Base-by-base conservation (phyloP, 2,888 invertebrate genomes). In the Alsophila aescularia region DNA sequence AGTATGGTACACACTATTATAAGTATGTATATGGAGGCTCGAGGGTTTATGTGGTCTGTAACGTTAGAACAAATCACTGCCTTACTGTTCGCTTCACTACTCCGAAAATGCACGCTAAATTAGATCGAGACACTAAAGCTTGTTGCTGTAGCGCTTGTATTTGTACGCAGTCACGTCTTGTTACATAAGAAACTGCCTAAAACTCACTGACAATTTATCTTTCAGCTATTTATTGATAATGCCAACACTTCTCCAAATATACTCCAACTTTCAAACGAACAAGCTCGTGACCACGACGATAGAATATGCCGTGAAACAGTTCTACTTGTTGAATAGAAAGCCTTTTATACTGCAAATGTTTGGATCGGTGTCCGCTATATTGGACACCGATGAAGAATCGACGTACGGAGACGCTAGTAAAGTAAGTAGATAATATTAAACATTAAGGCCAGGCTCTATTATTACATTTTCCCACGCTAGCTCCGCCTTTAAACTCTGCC, bases 261-360 rank as follows among this genome's bases (percentile, higher is more conserved):
- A 99, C 87, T 98, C 98, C 2, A 98, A 98, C 75, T 98, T 99
- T 85, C 99, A 99, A 90, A 98, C 98, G 0, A 99, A 99, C 85
- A 96, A 96, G 77, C 91, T 99, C 15, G 96, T 99, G 1, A 98
- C 97, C 4, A 96, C 98, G 0, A 98, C 99, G 0, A 97, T 99
- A 49, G 99, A 99, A 81, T 99, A 99, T 81, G 98, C 98, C 0
- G 99, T 99, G 10, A 98, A 99, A 77, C 99, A 99, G 80, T 99
- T 99, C 87, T 99, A 99, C 85, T 93, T 99, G 54, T 94, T 99
- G 83, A 99, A 99, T 79, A 94, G 99, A 44, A 99, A 99, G 78
- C 99, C 99, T 0, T 99, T 99, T 76, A 97, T 99, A 69, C 92
- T 99, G 45, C 99, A 99, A 93, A 98, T 99, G 98, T 99, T 99